Conservation (phyloP, 1,140 invertebrate genomes). For the Neodiprion fabricii region DNA sequence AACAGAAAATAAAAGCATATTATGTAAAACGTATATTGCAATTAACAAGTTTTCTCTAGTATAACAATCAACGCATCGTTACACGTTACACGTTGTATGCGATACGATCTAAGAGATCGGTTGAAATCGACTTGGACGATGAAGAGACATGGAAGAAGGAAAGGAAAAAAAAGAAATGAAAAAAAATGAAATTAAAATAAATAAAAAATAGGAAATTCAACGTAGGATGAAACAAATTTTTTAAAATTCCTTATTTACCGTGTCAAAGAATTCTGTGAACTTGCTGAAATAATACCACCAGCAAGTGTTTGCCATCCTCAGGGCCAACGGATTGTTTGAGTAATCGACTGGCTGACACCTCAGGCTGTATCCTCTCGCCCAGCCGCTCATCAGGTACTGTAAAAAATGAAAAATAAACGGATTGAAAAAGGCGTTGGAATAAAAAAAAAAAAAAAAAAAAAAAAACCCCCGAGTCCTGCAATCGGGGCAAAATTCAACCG, state of each 20-base stretch:
- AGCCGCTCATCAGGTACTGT: conserved; percentile 84
- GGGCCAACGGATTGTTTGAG: conserved; percentile 79
- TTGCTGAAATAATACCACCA: conserved; percentile 99
- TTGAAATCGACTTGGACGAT: too few species aligned
- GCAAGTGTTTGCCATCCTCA: conserved; percentile 90
- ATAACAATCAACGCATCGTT: too few species aligned
- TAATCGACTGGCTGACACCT: conserved; percentile 95
- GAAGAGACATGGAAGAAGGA: too few species aligned
- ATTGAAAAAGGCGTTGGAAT: conserved; percentile 15
- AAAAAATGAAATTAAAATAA: too few species aligned
- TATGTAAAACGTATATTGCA: too few species aligned
- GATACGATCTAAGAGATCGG: too few species aligned
- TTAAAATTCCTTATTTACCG: conserved; percentile 63
- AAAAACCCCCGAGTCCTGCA: neutral
- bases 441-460: neutral
- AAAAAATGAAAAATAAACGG: conserved; percentile 30
- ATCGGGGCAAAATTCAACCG: neutral
- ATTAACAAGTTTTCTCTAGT: too few species aligned
- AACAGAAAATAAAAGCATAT: too few species aligned
- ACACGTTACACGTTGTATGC: too few species aligned
- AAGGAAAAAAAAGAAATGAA: too few species aligned
- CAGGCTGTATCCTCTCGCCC: conserved; percentile 89
- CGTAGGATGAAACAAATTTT: neutral
- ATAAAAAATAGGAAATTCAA: neutral
- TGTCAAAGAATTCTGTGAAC: conserved; percentile 97